These are phyloP conservation scores for Aphelenchoides fujianensis DNA, from an alignment of 1,140 invertebrate genomes.

Conservation along the genomic window DNA sequence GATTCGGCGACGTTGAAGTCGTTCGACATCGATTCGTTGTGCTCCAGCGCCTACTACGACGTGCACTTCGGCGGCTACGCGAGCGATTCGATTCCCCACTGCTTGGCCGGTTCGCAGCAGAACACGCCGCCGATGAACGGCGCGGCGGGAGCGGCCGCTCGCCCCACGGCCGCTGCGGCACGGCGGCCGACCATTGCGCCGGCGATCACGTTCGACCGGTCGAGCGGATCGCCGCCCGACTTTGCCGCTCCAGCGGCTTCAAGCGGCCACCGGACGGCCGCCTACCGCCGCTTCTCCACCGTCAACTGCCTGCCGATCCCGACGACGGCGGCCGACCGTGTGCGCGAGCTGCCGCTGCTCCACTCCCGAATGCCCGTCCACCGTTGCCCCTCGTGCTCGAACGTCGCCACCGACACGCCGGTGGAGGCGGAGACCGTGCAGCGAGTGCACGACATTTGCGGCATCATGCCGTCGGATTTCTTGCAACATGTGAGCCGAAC, in stretches of 20 bases:
- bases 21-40: conserved; percentile 46
- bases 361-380: conserved; percentile 19
- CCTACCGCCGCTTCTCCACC: conserved; percentile 13
- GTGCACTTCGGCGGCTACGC: conserved; percentile 37
- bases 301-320: conserved; percentile 8
- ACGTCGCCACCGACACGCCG: not conserved
- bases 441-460: conserved; percentile 22
- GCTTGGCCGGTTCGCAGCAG: conserved; percentile 28
- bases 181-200: not conserved
- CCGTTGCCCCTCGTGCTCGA: conserved; percentile 24
- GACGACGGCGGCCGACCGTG: not conserved
- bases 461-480: conserved; percentile 25
- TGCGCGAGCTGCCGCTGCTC: not conserved
- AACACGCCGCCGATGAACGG: conserved; percentile 24
- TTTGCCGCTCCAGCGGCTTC: not conserved
- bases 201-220: conserved; percentile 7
- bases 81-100: conserved; percentile 40
- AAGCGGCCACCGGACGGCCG: no score
- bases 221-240: not conserved
- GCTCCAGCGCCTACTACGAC: conserved; percentile 41
- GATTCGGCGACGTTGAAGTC: conserved; percentile 28
- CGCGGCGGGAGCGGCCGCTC: not conserved
- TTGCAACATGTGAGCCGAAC: conserved; percentile 9
- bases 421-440: conserved; percentile 8
- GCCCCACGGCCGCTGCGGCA: not conserved